Evolutionary conservation across 2,797 vertebrate species (phyloP), one percentile per base, ranked within the genome.

Genomic region (Mallotus villosus): DNA sequence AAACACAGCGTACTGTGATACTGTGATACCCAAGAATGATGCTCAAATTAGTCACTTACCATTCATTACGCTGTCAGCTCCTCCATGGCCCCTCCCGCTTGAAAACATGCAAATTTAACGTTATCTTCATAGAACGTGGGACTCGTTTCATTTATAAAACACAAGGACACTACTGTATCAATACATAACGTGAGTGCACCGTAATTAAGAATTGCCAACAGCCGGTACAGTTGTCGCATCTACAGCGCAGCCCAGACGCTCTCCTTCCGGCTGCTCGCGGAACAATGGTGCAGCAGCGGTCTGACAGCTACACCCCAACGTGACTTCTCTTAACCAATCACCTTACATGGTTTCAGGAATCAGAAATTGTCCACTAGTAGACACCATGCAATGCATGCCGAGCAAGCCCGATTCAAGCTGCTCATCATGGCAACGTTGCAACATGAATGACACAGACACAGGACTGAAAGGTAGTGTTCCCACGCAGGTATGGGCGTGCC

Each of bases 251-350:
- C 49, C 4, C 24, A 75, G 71, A 63, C 63, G 72, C 87, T 63
- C 80, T 82, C 80, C 85, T 90, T 90, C 91, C 90, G 88, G 91
- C 88, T 87, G 84, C 88, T 84, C 71, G 1, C 82, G 87, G 89
- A 93, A 94, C 93, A 94, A 93, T 94, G 91, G 92, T 92, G 93
- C 90, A 86, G 91, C 86, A 89, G 81, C 77, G 83, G 80, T 79
- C 85, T 88, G 90, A 91, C 90, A 87, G 91, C 82, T 87, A 62
- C 82, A 83, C 78, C 73, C 75, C 86, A 89, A 92, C 91, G 93
- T 94, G 91, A 93, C 89, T 81, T 4, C 0, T 73, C 79, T 80
- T 21, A 87, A 78, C 92, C 92, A 93, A 93, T 93, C 90, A 83
- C 7, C 66, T 70, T 53, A 63, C 34, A 63, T 72, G 77, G 71